Evolutionary conservation across 2,113 vertebrate species (phyloP).

Genomic region (Solea solea): DNA sequence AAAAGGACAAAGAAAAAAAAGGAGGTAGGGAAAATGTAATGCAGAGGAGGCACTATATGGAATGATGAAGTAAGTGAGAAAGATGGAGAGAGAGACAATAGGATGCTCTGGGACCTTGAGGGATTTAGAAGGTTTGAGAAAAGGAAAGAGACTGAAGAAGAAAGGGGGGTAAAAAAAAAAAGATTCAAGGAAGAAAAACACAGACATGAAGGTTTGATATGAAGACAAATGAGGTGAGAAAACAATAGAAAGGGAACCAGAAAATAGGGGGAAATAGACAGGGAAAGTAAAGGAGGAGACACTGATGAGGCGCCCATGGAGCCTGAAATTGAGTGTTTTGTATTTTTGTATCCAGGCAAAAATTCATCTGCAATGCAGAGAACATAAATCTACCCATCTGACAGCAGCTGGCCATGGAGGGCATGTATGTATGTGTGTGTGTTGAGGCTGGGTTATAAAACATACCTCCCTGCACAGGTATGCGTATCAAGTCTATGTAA

Average conservation of each 20-base stretch:
- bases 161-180: neutral
- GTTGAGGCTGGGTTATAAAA: slow-evolving; percentile 11
- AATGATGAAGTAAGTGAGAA: slow-evolving; percentile 67
- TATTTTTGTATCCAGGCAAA: slow-evolving; percentile 4
- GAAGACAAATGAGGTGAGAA: slow-evolving; percentile 59
- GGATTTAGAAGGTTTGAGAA: slow-evolving; percentile 44
- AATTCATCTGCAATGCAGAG: slow-evolving; percentile 75
- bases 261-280: neutral
- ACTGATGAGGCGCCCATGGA: slow-evolving; percentile 1
- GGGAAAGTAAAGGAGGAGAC: slow-evolving; percentile 18
- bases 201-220: slow-evolving; percentile 48
- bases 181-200: slow-evolving; percentile 47
- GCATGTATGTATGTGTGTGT: slow-evolving; percentile 13
- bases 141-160: slow-evolving; percentile 16
- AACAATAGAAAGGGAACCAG: slow-evolving; percentile 32
- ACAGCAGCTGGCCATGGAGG: slow-evolving; percentile 69
- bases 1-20: slow-evolving; percentile 57
- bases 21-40: slow-evolving; percentile 55
- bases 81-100: slow-evolving; percentile 61
- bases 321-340: slow-evolving; percentile 8
- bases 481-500: slow-evolving; percentile 5
- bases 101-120: slow-evolving; percentile 54
- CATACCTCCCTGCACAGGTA: neutral
- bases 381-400: slow-evolving; percentile 73
- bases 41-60: slow-evolving; percentile 60